Percentiles rank a stretch among this genome's conserved stretches.
These are phyloP conservation scores for Tetragnatha versicolor DNA, from an alignment of 1,140 invertebrate genomes.

Conservation along the genomic window DNA sequence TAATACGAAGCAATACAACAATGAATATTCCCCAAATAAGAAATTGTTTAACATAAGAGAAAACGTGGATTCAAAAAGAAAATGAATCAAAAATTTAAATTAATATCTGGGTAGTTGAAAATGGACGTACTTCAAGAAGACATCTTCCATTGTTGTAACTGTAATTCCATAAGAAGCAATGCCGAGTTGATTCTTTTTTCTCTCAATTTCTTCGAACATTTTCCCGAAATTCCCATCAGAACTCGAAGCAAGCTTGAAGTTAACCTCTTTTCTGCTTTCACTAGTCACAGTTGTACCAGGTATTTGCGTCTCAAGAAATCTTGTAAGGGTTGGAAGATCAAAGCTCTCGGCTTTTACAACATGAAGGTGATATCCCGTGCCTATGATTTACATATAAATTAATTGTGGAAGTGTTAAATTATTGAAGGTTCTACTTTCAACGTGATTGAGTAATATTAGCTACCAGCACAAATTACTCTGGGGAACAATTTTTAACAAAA, in stretches of 20 bases:
- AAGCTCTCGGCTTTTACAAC: slow-evolving; percentile 51
- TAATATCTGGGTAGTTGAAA: too few species aligned
- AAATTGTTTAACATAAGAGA: too few species aligned
- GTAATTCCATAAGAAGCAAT: slow-evolving; percentile 80
- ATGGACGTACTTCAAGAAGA: slow-evolving; percentile 74
- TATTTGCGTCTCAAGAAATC: slow-evolving; percentile 25
- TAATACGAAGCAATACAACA: too few species aligned
- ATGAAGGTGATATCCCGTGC: slow-evolving; percentile 58
- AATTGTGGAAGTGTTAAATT: too few species aligned
- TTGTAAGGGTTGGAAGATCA: slow-evolving; percentile 4
- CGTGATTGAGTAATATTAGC: too few species aligned
- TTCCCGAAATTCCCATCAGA: slow-evolving; percentile 65
- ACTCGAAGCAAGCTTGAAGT: slow-evolving; percentile 66
- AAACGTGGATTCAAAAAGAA: too few species aligned
- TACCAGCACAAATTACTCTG: too few species aligned
- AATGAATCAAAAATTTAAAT: too few species aligned
- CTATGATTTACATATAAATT: too few species aligned
- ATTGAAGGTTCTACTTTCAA: too few species aligned
- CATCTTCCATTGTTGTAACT: slow-evolving; percentile 84
- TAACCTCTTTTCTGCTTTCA: slow-evolving; percentile 64
- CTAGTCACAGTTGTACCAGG: slow-evolving; percentile 28
- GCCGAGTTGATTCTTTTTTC: slow-evolving; percentile 68
- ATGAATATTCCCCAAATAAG: too few species aligned
- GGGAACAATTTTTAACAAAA: too few species aligned
- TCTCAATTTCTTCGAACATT: slow-evolving; percentile 74